phyloP scores from a whole-genome alignment of 2,113 vertebrate species.

The Pterocles orientalis region DNA sequence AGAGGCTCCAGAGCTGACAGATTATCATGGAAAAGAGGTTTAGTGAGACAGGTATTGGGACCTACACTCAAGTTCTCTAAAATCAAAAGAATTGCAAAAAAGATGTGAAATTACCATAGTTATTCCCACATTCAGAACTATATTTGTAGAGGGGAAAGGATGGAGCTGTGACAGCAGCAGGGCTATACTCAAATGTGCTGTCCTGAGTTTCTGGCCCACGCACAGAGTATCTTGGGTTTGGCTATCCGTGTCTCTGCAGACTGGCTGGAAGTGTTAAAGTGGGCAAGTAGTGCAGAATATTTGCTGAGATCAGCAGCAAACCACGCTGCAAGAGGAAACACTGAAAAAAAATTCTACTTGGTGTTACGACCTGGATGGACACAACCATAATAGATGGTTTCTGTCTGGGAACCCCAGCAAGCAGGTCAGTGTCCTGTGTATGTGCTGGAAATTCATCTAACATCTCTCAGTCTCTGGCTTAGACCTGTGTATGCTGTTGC shows the following conservation, averaged over 20 bases:
- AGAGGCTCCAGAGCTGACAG: not conserved
- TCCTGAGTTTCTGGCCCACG: not conserved
- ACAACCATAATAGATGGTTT: not conserved
- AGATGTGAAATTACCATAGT: not conserved
- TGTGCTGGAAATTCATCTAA: not conserved
- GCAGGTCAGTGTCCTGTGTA: not conserved
- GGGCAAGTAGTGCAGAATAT: not conserved
- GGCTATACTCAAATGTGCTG: not conserved
- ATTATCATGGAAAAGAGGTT: not conserved
- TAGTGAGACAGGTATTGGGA: not conserved
- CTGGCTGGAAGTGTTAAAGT: not conserved
- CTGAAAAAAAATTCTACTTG: not conserved
- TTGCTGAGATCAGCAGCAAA: not conserved
- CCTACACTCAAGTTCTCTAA: not conserved
- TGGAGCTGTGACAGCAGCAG: not conserved
- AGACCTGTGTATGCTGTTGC: too few species aligned
- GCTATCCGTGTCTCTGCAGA: not conserved
- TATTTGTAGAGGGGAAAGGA: not conserved
- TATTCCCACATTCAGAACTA: not conserved
- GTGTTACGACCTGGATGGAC: not conserved
- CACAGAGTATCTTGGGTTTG: not conserved
- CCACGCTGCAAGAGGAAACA: rapidly evolving
- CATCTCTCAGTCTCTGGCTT: not conserved
- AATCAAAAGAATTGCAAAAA: not conserved
- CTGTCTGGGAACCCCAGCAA: not conserved